A percentile compares a stretch with the other conserved stretches of the same genome.
Conservation (phyloP, 2,797 vertebrate species). For the Enteromius trimaculatus region DNA sequence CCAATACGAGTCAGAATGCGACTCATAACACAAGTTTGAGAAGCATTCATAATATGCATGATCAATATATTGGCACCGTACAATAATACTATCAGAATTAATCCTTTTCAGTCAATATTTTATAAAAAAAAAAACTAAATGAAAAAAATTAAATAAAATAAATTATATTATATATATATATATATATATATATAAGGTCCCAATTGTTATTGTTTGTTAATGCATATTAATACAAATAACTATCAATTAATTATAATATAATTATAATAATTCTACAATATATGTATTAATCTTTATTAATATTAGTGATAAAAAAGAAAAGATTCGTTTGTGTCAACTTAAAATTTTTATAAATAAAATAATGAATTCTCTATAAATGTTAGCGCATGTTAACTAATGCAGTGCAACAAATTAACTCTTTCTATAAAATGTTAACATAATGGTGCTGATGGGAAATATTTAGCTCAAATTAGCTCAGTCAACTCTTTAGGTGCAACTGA, state of each 20-base stretch:
- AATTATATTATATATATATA: too few relatives aligned
- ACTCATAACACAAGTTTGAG: slow-evolving; percentile 1
- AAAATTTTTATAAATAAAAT: neutral
- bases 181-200: too few relatives aligned
- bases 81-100: neutral
- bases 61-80: neutral
- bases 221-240: neutral
- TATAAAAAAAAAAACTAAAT: too few relatives aligned
- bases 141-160: too few relatives aligned
- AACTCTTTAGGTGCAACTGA: neutral
- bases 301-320: neutral
- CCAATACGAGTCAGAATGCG: neutral
- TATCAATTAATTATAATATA: too few relatives aligned
- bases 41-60: neutral
- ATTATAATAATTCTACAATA: too few relatives aligned
- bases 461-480: neutral
- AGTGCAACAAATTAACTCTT: neutral
- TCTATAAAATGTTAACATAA: neutral
- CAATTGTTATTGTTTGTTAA: neutral
- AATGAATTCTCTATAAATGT: too few relatives aligned
- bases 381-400: too few relatives aligned
- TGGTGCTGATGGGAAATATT: neutral
- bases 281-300: too few relatives aligned
- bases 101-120: neutral
- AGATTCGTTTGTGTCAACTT: too few relatives aligned